Conservation (phyloP, 1,140 invertebrate genomes). For the Drosophila triauraria region DNA sequence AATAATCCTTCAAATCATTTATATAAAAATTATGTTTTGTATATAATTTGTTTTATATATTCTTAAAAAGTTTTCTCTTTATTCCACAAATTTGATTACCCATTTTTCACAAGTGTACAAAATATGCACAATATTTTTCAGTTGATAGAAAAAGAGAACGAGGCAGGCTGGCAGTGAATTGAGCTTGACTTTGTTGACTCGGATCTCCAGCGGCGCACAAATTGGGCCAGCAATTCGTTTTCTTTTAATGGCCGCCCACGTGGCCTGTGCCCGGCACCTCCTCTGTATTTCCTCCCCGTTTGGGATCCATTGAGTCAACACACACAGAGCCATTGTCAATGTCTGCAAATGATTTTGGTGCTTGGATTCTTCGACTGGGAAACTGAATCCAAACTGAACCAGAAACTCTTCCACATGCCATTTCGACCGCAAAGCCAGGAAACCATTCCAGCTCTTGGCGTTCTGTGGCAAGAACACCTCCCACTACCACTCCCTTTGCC, state of each 20-base stretch:
- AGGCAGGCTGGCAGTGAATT: constrained; percentile 16
- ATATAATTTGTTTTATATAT: neutral
- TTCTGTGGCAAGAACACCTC: constrained; percentile 42
- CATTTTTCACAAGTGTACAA: neutral
- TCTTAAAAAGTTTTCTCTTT: neutral
- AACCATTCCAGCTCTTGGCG: constrained; percentile 37
- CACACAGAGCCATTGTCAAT: constrained; percentile 65
- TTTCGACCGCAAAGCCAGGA: constrained; percentile 59
- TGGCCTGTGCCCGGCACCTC: constrained; percentile 9
- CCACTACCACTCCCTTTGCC: constrained; percentile 16
- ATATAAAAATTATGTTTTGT: too few relatives aligned
- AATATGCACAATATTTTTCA: constrained; percentile 20
- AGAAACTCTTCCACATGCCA: constrained; percentile 37
- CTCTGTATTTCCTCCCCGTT: constrained; percentile 18
- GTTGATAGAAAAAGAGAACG: constrained; percentile 11
- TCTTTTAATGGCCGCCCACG: constrained; percentile 70
- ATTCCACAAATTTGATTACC: neutral
- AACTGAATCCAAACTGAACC: constrained; percentile 17
- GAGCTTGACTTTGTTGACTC: constrained; percentile 49
- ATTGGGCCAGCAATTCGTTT: constrained; percentile 69
- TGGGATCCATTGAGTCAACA: constrained; percentile 20
- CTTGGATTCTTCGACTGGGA: constrained; percentile 16
- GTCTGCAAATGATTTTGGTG: constrained; percentile 49
- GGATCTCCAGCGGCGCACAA: constrained; percentile 55
- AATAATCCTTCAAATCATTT: too few relatives aligned